These are phyloP conservation scores for Diorhabda carinulata DNA, from an alignment of 1,140 invertebrate genomes.

Conservation along the genomic window DNA sequence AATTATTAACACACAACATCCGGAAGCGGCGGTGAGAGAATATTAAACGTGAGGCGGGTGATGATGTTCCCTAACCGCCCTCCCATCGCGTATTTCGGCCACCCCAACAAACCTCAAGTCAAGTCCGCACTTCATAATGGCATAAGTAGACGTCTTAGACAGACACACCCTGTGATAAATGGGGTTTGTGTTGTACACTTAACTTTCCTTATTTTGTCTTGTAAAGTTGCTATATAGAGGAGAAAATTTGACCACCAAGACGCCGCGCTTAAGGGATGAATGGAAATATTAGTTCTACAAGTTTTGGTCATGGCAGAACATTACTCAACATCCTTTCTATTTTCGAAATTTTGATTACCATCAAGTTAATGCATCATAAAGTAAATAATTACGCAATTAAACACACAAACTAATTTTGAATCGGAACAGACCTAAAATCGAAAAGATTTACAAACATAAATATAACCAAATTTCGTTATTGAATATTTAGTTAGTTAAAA, in stretches of 20 bases:
- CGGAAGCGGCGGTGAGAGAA: slow-evolving; percentile 20
- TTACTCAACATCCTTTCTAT: not conserved
- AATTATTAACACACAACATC: slow-evolving; percentile 20
- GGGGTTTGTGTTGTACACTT: slow-evolving; percentile 21
- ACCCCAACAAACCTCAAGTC: slow-evolving; percentile 25
- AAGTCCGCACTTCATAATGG: slow-evolving; percentile 36
- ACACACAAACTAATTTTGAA: no score
- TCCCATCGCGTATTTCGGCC: not conserved
- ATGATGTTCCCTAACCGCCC: not conserved
- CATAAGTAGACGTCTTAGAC: slow-evolving; percentile 34
- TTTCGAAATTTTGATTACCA: no score
- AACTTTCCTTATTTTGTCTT: slow-evolving; percentile 18
- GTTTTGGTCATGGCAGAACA: not conserved
- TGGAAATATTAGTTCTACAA: not conserved
- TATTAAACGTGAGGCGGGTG: slow-evolving; percentile 21
- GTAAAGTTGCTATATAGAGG: slow-evolving; percentile 6
- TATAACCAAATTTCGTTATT: no score
- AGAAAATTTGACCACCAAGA: slow-evolving; percentile 12
- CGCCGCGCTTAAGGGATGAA: not conserved
- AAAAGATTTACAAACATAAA: no score
- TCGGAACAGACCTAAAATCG: no score
- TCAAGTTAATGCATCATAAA: no score
- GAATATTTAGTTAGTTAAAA: no score
- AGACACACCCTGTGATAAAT: slow-evolving; percentile 32
- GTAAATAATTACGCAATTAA: no score